Percentiles rank a stretch among this genome's conserved stretches.
Evolutionary conservation across 2,888 invertebrate genomes (phyloP).

Genomic region (Agonum fuliginosum): DNA sequence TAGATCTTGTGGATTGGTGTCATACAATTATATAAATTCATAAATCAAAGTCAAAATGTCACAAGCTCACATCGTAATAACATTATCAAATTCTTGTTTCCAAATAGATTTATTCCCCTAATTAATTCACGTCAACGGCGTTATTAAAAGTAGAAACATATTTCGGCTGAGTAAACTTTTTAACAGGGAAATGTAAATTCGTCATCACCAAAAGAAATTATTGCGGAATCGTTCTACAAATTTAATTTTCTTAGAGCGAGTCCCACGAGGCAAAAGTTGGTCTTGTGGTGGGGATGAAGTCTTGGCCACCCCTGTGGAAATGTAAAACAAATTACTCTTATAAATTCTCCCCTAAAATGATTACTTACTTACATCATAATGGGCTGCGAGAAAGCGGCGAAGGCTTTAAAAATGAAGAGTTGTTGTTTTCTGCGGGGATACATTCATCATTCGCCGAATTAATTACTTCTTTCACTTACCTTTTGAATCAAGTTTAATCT

Average conservation of each 20-base stretch:
- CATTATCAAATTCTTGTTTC: not conserved
- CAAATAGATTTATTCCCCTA: constrained; percentile 2
- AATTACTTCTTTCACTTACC: constrained; percentile 40
- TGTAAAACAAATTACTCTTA: constrained; percentile 53
- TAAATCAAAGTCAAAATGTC: not conserved
- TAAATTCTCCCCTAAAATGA: constrained; percentile 54
- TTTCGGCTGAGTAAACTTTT: constrained; percentile 3
- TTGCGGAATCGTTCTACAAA: constrained; percentile 49
- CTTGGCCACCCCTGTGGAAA: constrained; percentile 44
- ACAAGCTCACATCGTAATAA: not conserved
- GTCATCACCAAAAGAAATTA: constrained; percentile 46
- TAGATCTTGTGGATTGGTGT: too few relatives aligned
- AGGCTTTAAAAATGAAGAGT: constrained; percentile 49
- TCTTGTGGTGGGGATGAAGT: not conserved
- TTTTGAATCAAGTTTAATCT: constrained; percentile 9
- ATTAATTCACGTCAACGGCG: constrained; percentile 4
- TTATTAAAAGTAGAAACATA: not conserved
- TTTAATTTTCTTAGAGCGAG: constrained; percentile 41
- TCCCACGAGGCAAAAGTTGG: constrained; percentile 32
- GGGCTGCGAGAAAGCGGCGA: constrained; percentile 35
- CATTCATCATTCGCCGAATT: constrained; percentile 44
- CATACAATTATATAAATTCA: too few relatives aligned
- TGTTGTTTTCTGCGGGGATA: constrained; percentile 41
- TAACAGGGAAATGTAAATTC: constrained; percentile 46
- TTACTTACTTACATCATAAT: constrained; percentile 55